Base-by-base conservation (phyloP, 92 coral and sea anemone species). In the Epizoanthus scotinus region DNA sequence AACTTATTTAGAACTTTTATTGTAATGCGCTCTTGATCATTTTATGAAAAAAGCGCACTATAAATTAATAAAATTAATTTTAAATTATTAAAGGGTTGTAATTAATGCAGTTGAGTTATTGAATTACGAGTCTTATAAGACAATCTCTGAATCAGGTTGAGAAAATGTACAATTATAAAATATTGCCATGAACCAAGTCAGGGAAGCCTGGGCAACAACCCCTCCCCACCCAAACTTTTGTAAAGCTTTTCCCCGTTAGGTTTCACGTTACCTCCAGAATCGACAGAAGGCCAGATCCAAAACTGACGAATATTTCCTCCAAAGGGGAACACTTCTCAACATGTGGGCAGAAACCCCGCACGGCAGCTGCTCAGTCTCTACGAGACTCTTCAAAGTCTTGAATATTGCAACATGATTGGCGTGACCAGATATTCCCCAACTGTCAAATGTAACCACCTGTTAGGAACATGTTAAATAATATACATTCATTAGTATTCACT, bases 341-440 rank as follows among this genome's bases (percentile, higher is more conserved):
- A 86, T 70, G 73, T 90, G 87, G 29, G 88, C 86, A 34, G 88
- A 67, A 8, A 87, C 78, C 55, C 81, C 71, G 17, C 59, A 79
- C 6, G 86, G 82, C 38, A 87, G 77, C 27, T 63, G 79, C 22
- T 82, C 85, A 1, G 83, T 59, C 49, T 60, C 55, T 14, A 70
- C 85, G 19, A 88, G 84, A 78, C 71, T 82, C 10, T 81, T 83
- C 79, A 92, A 44, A 22, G 70, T 81, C 67, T 88, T 86, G 60
- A 63, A 93, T 54, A 95, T 75, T 54, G 92, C 93, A 44, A 93
- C 85, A 68, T 95, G 99, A 71, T 95, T 95, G 55, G 81, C 34
- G 62, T 95, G 99, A 58, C 99, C 99, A 36, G 99, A 95, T 60
- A 95, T 93, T 29, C 99, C 99, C 83, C 86, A 91, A 5, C 84